These are phyloP conservation scores for Eupsittula cactorum DNA, from an alignment of 2,113 vertebrate species.

Conservation along the genomic window DNA sequence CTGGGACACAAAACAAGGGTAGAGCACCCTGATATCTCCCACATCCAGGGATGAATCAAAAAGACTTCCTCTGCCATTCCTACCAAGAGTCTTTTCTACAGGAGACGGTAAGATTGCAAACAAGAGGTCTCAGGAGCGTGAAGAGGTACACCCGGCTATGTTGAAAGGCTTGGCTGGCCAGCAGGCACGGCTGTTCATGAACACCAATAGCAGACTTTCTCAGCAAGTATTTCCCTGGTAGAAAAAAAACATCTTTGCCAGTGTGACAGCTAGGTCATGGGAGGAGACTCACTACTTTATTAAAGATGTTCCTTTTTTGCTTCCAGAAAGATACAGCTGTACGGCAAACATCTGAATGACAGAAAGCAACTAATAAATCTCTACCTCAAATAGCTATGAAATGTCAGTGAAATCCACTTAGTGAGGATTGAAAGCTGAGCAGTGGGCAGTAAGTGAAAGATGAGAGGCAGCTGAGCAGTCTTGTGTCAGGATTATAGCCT, in stretches of 20 bases:
- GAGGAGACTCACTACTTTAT: background rate
- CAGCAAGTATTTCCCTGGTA: background rate
- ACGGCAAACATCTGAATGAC: background rate
- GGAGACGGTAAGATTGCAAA: background rate
- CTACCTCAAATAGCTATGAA: background rate
- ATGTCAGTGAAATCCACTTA: background rate
- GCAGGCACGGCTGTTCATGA: background rate
- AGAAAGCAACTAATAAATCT: background rate
- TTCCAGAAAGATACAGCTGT: background rate
- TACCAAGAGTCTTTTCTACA: background rate
- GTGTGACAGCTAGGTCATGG: background rate
- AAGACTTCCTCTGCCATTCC: background rate
- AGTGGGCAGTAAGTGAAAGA: background rate
- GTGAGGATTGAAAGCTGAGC: background rate
- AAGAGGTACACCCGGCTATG: background rate
- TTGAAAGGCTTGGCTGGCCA: background rate
- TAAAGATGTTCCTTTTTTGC: background rate
- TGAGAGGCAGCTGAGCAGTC: background rate
- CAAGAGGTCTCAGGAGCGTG: background rate
- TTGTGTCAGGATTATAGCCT: background rate
- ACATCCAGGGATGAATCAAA: background rate
- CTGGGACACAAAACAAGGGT: accelerated
- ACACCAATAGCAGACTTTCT: background rate
- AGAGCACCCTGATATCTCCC: background rate
- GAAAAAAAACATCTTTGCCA: background rate